Conservation (phyloP, 2,113 vertebrate genomes). For the Ranitomeya variabilis region DNA sequence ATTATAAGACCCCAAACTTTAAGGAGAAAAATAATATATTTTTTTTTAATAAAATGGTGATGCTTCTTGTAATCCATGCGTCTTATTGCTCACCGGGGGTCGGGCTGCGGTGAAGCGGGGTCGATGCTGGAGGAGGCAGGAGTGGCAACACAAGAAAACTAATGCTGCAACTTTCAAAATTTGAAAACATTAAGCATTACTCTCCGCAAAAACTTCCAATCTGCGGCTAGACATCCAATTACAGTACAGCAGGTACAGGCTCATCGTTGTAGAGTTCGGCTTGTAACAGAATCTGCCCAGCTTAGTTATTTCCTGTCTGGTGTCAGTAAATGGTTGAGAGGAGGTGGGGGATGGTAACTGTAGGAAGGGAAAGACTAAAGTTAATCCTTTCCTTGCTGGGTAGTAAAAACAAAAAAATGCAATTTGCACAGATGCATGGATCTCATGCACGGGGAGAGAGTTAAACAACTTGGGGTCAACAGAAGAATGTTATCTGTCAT, state of each 20-base stretch:
- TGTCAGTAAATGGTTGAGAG: conserved; percentile 52
- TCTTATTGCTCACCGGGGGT: too few species aligned
- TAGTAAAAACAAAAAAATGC: background rate
- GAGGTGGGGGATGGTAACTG: conserved; percentile 48
- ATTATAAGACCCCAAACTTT: too few species aligned
- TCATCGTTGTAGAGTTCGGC: conserved; percentile 8
- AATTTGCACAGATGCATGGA: background rate
- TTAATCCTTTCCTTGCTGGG: conserved; percentile 38
- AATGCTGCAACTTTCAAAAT: background rate
- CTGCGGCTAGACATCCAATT: background rate
- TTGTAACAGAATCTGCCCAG: conserved; percentile 53
- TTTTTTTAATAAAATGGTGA: too few species aligned
- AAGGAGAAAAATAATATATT: too few species aligned
- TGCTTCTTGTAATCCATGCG: too few species aligned
- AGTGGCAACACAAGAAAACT: background rate
- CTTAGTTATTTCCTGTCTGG: conserved; percentile 57
- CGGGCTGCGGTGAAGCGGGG: too few species aligned
- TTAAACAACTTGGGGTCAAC: conserved; percentile 7
- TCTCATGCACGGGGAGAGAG: background rate
- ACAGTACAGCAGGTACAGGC: background rate
- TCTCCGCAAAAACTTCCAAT: conserved; percentile 22
- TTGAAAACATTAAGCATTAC: background rate
- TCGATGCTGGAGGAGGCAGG: too few species aligned
- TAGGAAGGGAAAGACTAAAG: conserved; percentile 44
- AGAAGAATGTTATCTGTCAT: conserved; percentile 35